These are phyloP conservation scores for Myiagra hebetior DNA, from an alignment of 2,113 vertebrate species.

Conservation along the genomic window DNA sequence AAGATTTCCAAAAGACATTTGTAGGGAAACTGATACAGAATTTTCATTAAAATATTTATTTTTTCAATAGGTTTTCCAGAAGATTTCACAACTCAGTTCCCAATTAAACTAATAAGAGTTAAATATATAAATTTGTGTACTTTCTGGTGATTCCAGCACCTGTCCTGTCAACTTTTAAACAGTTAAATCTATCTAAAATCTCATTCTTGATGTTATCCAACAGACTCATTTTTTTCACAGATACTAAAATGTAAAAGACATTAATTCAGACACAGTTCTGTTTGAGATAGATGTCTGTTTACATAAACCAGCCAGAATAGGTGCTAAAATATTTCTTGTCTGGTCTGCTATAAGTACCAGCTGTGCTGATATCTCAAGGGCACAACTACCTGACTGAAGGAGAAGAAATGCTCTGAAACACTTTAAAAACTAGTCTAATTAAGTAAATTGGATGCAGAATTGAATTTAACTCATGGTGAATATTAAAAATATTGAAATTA, in stretches of 20 bases:
- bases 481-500: background rate
- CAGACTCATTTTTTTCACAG: background rate
- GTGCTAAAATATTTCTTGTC: background rate
- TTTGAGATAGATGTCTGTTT: background rate
- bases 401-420: background rate
- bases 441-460: background rate
- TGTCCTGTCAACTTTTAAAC: background rate
- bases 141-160: background rate
- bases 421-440: background rate
- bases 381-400: background rate
- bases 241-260: background rate
- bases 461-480: background rate
- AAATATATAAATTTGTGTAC: background rate
- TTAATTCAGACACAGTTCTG: background rate
- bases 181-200: background rate
- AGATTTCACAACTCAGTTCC: background rate
- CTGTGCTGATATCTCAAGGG: background rate
- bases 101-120: background rate
- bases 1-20: background rate
- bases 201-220: background rate
- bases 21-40: background rate
- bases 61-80: background rate
- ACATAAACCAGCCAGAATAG: background rate
- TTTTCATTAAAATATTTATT: background rate
- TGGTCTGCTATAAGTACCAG: background rate